phyloP scores from a whole-genome alignment of 2,113 vertebrate species.

The Cyanoliseus patagonus region DNA sequence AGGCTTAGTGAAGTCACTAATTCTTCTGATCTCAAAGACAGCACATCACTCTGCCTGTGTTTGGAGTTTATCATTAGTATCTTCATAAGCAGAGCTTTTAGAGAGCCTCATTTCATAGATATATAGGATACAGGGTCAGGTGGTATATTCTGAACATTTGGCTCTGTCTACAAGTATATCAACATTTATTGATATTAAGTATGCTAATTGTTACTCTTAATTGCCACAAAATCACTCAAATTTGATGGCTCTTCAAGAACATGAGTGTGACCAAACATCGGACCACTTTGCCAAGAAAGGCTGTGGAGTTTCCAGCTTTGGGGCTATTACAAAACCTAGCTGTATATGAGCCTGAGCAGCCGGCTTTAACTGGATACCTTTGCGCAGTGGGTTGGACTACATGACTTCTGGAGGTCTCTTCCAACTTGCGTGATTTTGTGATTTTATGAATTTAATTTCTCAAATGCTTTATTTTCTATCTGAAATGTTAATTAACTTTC shows the following conservation, averaged over 20 bases:
- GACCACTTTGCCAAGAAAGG: background rate
- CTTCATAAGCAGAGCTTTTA: background rate
- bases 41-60: background rate
- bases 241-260: background rate
- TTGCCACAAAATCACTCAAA: background rate
- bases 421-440: background rate
- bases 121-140: background rate
- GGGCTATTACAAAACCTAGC: background rate
- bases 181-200: background rate
- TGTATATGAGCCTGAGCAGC: background rate
- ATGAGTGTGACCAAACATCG: background rate
- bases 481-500: background rate
- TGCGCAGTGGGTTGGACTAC: accelerated
- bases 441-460: background rate
- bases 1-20: background rate
- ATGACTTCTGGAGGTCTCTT: background rate
- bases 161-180: background rate
- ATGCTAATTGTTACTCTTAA: background rate
- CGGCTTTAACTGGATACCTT: background rate
- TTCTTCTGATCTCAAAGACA: background rate
- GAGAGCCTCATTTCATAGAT: background rate
- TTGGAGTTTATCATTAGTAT: background rate
- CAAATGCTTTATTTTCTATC: background rate
- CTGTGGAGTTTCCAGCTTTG: background rate
- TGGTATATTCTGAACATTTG: background rate